A percentile compares a stretch with the other conserved stretches of the same genome.
phyloP scores from a whole-genome alignment of 2,888 invertebrate genomes.

The Neocrepidodera transversa region DNA sequence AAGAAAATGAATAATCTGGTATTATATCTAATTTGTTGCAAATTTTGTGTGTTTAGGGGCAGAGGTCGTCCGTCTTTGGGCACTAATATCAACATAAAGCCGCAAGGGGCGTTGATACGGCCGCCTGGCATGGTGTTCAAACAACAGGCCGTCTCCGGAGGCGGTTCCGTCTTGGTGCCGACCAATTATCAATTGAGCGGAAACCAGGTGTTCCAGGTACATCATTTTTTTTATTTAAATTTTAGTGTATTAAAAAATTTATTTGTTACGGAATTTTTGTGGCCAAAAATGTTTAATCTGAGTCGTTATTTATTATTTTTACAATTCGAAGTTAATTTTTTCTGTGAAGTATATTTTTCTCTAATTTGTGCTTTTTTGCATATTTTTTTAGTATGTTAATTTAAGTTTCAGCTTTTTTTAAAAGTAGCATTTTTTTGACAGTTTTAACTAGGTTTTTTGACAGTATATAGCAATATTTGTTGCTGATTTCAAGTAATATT shows the following conservation, averaged over 20 bases:
- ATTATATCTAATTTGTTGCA: too few species aligned
- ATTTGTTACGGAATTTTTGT: neutral
- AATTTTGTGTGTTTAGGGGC: constrained; percentile 43
- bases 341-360: neutral
- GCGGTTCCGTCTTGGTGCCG: constrained; percentile 65
- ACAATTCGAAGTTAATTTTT: neutral
- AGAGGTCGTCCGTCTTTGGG: constrained; percentile 56
- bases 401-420: too few species aligned
- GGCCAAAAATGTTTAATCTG: neutral
- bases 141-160: constrained; percentile 67
- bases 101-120: constrained; percentile 49
- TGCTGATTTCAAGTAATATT: too few species aligned
- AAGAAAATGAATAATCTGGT: too few species aligned
- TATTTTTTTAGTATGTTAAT: too few species aligned
- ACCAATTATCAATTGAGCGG: constrained; percentile 68
- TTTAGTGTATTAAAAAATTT: neutral
- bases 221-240: constrained; percentile 35
- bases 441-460: too few species aligned
- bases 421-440: too few species aligned
- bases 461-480: too few species aligned
- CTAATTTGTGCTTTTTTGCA: too few species aligned
- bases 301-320: neutral
- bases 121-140: constrained; percentile 72
- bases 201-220: constrained; percentile 71
- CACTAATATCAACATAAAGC: constrained; percentile 39